Evolutionary conservation across 2,888 invertebrate genomes (phyloP), one percentile per base, ranked within the genome.

Genomic region (Spodoptera littoralis): DNA sequence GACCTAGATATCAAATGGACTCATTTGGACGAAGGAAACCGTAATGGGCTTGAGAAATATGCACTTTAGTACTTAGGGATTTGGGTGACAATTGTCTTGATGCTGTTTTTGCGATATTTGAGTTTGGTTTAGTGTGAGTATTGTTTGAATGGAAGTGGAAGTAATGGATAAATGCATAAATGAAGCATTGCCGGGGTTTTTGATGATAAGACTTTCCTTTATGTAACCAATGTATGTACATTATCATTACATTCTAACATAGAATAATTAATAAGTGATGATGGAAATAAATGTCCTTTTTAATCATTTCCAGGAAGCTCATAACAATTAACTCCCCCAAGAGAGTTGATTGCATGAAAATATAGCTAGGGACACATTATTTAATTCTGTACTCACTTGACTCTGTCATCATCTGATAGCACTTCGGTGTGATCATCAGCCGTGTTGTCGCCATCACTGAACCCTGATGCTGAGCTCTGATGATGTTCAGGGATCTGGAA

Each of bases 401-500:
- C 81, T 53, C 88, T 83, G 9, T 89, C 89, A 60, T 92, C 93
- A 30, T 93, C 94, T 1, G 94, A 92, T 4, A 89, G 85, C 2
- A 86, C 84, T 47, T 90, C 91, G 60, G 82, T 85, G 56, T 87
- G 85, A n/a, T 92, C 92, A n/a, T 92, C 92, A 1, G 88, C 88
- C 0, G 87, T 84, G 60, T 88, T 88, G 75, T 94, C 92, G 3
- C 90, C 94, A 73, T 94, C 95, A 73, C 94, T 93, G 89, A 93
- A 94, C 11, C 91, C 93, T 22, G 94, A 94, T 0, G 84, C 93
- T 0, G 92, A 78, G 70, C 94, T 95, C 81, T 92, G 92, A 65
- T 94, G 93, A 68, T 95, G 94, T 70, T 95, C 95, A 3, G 94
- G 94, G 11, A 95, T 95, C 95, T 95, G 85, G 0, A 79, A 83